phyloP scores from a whole-genome alignment of 2,113 vertebrate genomes.

The Leucosticte australis region DNA sequence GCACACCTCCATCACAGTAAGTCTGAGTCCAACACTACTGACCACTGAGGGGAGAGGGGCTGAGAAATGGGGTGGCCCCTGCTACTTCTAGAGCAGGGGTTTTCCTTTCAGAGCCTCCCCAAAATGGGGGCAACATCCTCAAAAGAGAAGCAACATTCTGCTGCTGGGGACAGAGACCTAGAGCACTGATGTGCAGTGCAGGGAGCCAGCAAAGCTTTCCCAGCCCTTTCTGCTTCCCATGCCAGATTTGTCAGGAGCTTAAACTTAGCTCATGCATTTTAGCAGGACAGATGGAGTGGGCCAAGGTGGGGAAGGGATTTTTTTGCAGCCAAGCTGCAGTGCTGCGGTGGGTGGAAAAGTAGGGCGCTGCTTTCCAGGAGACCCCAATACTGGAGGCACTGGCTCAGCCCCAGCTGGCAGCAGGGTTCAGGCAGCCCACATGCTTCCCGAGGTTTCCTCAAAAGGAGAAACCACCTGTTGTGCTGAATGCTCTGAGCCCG shows the following conservation, averaged over 20 bases:
- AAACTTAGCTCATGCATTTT: not conserved
- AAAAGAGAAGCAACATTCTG: rapidly evolving
- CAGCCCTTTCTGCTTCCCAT: not conserved
- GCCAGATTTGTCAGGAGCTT: not conserved
- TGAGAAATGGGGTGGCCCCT: not conserved
- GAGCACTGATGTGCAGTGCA: rapidly evolving
- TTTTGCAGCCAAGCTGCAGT: not conserved
- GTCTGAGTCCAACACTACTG: not conserved
- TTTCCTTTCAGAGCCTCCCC: not conserved
- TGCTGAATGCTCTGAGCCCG: not conserved
- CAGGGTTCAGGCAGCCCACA: rapidly evolving
- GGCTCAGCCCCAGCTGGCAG: not conserved
- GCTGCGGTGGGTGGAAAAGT: not conserved
- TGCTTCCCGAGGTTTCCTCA: not conserved
- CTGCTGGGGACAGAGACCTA: not conserved
- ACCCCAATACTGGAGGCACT: not conserved
- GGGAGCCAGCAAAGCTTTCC: not conserved
- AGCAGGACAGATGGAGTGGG: not conserved
- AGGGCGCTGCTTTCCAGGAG: not conserved
- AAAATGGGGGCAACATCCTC: not conserved
- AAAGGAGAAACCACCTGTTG: not conserved
- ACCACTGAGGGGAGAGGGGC: rapidly evolving
- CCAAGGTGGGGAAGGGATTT: not conserved
- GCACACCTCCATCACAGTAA: not conserved
- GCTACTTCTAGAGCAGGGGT: not conserved